Base-by-base conservation (phyloP, 2,888 invertebrate genomes). In the Agonum fuliginosum region DNA sequence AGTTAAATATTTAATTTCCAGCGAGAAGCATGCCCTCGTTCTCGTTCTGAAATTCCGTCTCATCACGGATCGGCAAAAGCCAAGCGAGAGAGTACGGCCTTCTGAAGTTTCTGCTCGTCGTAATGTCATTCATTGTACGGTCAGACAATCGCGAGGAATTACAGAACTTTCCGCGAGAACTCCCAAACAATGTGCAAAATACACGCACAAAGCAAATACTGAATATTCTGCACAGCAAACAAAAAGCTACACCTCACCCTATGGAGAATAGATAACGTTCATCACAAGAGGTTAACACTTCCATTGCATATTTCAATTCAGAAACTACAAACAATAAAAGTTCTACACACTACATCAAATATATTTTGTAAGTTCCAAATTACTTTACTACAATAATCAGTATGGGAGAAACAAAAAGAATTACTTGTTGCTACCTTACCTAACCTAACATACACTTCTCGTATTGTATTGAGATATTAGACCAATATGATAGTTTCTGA, bases 1-100 rank as follows among this genome's bases (percentile, higher is more conserved):
- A 67, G 22, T 67, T 67, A 67, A 67, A 67, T 67, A 67, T 67
- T 67, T 67, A 67, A 67, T 67, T 67, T 67, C 41, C 12, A 20
- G 20, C 67, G 12, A 67, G 65, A 62, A 62, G 67, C 14, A 67
- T 41, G 37, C 41, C 41, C 22, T 37, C 41, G 24, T 67, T 67
- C 22, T 37, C 41, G 24, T 2, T 22, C 17, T 37, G 5, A 67
- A 62, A 62, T 62, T 62, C 62, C 62, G 14, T 62, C 62, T 62
- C 34, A 62, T 62, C 62, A 62, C n/a, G n/a, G 37, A 27, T 54
- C 54, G 54, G 24, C 22, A 54, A 54, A 48, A 54, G 54, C 22
- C 54, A 54, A 54, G 54, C 12, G n/a, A n/a, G 3, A 24, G 3
- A n/a, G n/a, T n/a, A n/a, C n/a, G n/a, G 54, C 12, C 54, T 37